Conservation (phyloP, 1,140 invertebrate species). For the Formica selysi region DNA sequence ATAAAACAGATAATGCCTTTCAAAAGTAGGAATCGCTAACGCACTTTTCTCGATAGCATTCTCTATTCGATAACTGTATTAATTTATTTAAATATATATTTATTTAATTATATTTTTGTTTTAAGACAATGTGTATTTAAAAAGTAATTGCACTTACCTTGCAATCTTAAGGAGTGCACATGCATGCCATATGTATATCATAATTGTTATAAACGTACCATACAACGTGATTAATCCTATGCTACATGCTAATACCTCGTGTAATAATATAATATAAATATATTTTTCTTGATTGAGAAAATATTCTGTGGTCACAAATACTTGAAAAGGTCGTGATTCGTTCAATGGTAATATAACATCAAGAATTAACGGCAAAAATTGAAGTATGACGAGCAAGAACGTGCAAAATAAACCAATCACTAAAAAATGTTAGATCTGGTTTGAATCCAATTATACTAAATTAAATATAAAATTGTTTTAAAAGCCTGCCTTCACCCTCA, state of each 20-base stretch:
- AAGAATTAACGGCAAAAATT: slow-evolving; percentile 18
- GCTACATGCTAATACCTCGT: background rate
- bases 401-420: background rate
- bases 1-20: slow-evolving; percentile 1
- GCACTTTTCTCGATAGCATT: background rate
- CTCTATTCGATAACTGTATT: slow-evolving; percentile 26
- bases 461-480: background rate
- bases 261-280: slow-evolving; percentile 26
- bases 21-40: background rate
- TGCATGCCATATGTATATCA: background rate
- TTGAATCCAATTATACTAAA: slow-evolving; percentile 1
- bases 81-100: background rate
- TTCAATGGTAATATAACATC: slow-evolving; percentile 36
- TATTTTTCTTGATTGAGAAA: slow-evolving; percentile 41
- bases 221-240: background rate
- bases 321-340: background rate
- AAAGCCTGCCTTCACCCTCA: background rate
- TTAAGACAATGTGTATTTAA: background rate
- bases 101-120: background rate
- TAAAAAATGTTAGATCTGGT: slow-evolving; percentile 9
- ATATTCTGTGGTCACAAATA: background rate
- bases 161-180: no score
- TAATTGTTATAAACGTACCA: background rate
- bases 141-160: slow-evolving; percentile 17
- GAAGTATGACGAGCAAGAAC: background rate